Evolutionary conservation across 1,140 invertebrate species (phyloP), one percentile per base, ranked within the genome.

Genomic region (Aphelenchoides fujianensis): DNA sequence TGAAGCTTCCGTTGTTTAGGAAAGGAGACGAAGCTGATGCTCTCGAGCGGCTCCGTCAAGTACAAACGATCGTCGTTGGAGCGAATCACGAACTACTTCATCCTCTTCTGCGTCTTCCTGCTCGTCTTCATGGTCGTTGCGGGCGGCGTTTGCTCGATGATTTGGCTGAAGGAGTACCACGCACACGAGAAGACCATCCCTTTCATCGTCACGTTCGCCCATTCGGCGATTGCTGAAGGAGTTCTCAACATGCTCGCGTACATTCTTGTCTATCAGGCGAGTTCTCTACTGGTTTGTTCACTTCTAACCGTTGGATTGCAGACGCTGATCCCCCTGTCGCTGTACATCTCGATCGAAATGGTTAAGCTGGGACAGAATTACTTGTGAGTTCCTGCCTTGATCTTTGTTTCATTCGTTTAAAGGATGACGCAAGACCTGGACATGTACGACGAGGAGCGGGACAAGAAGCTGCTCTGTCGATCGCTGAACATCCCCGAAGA

Each of bases 401-500:
- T n/a, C n/a, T n/a, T n/a, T n/a, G n/a, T 48, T 16, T 23, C 23
- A 48, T 48, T 48, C n/a, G n/a, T n/a, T 48, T 48, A 16, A 12
- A 48, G 41, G 5, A 71, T 71, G 70, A 19, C 70, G 78, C 90
- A 93, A 79, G 94, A 97, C 85, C 86, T 89, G 1, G 90, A 92
- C 55, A 86, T 98, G 75, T 94, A 91, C 82, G 92, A 97, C 86
- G 74, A 79, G 28, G 69, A 90, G 53, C 91, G 90, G 3, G 91
- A 93, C 82, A 94, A 92, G 76, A 87, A 90, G 71, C 90, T 92
- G n/a, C 93, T 70, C 12, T 79, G 71, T 54, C 77, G 75, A 68
- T 94, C 95, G 35, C 88, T 97, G 73, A 98, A 97, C 84, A 97
- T 97, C 59, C 93, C 95, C 0, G 95, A 98, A 85, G 94, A 98